phyloP scores from a whole-genome alignment of 2,113 vertebrate genomes.

The Collichthys lucidus region DNA sequence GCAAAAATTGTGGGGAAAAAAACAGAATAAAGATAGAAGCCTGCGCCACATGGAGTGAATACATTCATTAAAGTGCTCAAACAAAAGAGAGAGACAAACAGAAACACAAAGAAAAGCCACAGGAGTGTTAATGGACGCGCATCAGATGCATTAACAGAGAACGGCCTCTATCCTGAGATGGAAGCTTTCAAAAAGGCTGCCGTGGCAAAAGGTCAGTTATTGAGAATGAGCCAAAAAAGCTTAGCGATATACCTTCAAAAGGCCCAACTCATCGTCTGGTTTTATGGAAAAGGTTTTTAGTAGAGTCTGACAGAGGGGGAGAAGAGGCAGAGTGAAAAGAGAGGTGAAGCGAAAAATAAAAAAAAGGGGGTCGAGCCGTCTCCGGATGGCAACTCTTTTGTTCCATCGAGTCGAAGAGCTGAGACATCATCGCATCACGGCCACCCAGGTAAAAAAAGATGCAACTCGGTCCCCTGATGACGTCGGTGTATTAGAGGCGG shows the following conservation, averaged over 20 bases:
- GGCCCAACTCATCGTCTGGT: constrained; percentile 15
- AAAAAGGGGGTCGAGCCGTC: neutral
- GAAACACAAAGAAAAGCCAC: constrained; percentile 14
- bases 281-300: constrained; percentile 42
- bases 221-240: constrained; percentile 22
- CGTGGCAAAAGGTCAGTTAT: constrained; percentile 12
- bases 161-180: constrained; percentile 11
- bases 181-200: constrained; percentile 37
- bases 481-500: constrained; percentile 71
- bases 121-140: constrained; percentile 7
- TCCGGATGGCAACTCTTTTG: constrained; percentile 52
- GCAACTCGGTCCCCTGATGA: neutral
- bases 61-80: constrained; percentile 55
- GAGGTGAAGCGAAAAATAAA: neutral
- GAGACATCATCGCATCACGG: neutral
- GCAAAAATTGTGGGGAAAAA: neutral
- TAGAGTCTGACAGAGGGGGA: neutral
- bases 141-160: constrained; percentile 33
- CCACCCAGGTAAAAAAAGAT: constrained; percentile 34
- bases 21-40: constrained; percentile 20
- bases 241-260: constrained; percentile 15
- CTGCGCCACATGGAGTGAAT: constrained; percentile 36
- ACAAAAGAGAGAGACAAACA: neutral
- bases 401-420: constrained; percentile 25
- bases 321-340: constrained; percentile 10